These are phyloP conservation scores for Ladona fulva DNA, from an alignment of 1,140 invertebrate genomes.

Conservation along the genomic window DNA sequence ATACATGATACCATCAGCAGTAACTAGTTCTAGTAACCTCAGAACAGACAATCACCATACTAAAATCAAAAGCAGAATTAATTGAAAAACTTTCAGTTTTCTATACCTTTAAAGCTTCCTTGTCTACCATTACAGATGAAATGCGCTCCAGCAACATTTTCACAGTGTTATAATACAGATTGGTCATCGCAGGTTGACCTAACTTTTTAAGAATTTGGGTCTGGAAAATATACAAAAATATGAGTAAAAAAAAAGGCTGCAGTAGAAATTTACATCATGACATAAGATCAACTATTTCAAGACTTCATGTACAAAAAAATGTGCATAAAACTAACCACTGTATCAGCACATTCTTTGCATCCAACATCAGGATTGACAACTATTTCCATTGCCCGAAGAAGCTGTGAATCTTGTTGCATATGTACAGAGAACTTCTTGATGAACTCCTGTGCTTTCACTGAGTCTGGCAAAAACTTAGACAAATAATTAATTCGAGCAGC, in stretches of 20 bases:
- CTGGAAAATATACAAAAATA: conserved; percentile 24
- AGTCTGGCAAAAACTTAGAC: conserved; percentile 77
- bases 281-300: neutral
- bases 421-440: conserved; percentile 79
- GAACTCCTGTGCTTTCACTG: conserved; percentile 86
- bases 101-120: conserved; percentile 60
- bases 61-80: too few species aligned
- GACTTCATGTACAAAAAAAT: neutral
- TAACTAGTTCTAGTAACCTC: too few species aligned
- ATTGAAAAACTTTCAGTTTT: too few species aligned
- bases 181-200: conserved; percentile 87
- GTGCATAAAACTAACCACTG: conserved; percentile 41
- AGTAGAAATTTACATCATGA: too few species aligned
- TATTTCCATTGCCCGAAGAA: conserved; percentile 76
- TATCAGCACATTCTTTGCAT: conserved; percentile 83
- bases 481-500: conserved; percentile 46
- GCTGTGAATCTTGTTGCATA: conserved; percentile 62
- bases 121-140: conserved; percentile 92
- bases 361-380: conserved; percentile 78
- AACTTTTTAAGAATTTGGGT: conserved; percentile 84
- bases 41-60: too few species aligned
- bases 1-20: too few species aligned
- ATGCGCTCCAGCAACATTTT: conserved; percentile 90
- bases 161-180: conserved; percentile 90
- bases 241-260: too few species aligned